A percentile compares a stretch with the other conserved stretches of the same genome.
These are phyloP conservation scores for Diarsia mendica DNA, from an alignment of 2,888 invertebrate species.

Conservation along the genomic window DNA sequence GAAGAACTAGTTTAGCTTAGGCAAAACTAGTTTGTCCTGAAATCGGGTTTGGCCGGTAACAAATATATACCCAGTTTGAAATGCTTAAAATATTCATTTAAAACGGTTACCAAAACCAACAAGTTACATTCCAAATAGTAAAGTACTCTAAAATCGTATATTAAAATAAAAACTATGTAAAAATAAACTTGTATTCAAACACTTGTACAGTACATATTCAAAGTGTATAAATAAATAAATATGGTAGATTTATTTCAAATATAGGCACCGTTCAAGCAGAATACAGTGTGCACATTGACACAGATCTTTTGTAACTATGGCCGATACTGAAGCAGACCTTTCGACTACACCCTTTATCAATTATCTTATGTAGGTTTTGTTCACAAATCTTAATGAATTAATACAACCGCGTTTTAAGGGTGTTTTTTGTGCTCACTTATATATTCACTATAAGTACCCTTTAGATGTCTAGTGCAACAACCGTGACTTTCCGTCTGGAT, in stretches of 20 bases:
- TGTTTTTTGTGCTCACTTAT: neutral
- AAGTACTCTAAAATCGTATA: neutral
- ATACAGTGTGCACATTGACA: neutral
- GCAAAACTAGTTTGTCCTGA: too few relatives aligned
- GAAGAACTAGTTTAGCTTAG: too few relatives aligned
- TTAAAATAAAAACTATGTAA: constrained; percentile 6
- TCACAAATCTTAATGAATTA: neutral
- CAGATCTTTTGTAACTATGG: neutral
- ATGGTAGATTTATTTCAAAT: neutral
- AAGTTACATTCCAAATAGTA: constrained; percentile 10
- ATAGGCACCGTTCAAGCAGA: neutral
- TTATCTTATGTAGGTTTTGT: neutral
- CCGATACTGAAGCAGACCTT: too few relatives aligned
- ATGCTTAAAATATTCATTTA: neutral
- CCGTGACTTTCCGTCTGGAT: neutral
- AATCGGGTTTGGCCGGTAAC: too few relatives aligned
- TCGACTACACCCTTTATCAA: neutral
- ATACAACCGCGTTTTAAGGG: neutral
- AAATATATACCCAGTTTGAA: neutral
- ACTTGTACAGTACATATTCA: constrained; percentile 11
- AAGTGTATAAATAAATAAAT: neutral
- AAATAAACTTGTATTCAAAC: constrained; percentile 2
- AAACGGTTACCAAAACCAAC: neutral
- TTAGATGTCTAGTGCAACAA: neutral
- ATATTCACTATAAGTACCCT: neutral